Evolutionary conservation across 1,140 invertebrate species (phyloP), one percentile per base, ranked within the genome.

Genomic region (Drosophila kepulauana): DNA sequence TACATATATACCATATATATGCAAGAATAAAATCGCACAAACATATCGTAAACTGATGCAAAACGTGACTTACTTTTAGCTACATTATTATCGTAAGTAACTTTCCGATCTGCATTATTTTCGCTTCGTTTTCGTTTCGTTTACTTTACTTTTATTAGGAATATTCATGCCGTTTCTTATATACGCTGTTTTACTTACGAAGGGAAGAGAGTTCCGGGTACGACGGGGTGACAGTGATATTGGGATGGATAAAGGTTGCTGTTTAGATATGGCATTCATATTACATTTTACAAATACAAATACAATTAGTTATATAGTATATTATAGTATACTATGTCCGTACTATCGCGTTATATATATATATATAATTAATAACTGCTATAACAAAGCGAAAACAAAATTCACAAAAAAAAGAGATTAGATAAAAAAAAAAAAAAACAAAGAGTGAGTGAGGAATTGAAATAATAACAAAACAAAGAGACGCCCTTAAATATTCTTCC

Each of bases 11-110:
- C 20, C 20, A 25, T 25, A 25, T 25, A 38, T 52, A 49, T 58
- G 61, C 61, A 72, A 57, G 20, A 72, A 75, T 75, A 75, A 75
- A 76, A 61, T 51, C 62, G 74, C 69, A 76, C 74, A 76, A 76
- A 62, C 69, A 76, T 72, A 76, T 76, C 69, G 56, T 35, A 16
- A 45, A 43, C 43, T 28, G 1, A 63, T 33, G 2, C 1, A 25
- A 25, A 25, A 25, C 20, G 3, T 25, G 20, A 59, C 10, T 58
- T 43, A 25, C 20, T 25, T 25, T 25, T 25, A 25, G 20, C 16
- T 28, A 6, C 3, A 28, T 7, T 59, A 46, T 16, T 16, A 16
- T 16, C 1, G 16, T 16, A 25, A 25, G 20, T 25, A 25, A 4
- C 20, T 25, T 25, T 25, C 20, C 3, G 20, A 25, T 25, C 20